A percentile compares a stretch with the other conserved stretches of the same genome.
These are phyloP conservation scores for Orchestes rusci DNA, from an alignment of 2,888 invertebrate species.

Conservation along the genomic window DNA sequence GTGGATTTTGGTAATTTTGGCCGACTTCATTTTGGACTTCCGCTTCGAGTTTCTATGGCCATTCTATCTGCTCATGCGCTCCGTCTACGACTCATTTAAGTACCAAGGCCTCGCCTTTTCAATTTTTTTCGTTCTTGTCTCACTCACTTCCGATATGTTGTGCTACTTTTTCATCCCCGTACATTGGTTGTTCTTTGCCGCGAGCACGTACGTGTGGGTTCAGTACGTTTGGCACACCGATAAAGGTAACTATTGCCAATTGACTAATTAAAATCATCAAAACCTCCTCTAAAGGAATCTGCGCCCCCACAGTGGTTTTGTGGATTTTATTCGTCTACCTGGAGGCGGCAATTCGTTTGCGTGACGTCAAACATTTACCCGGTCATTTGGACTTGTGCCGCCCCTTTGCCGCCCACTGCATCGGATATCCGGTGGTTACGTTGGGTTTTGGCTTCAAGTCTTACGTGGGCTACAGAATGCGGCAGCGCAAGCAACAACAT, in stretches of 20 bases:
- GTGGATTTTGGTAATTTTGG: constrained; percentile 90
- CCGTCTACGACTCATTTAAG: constrained; percentile 95
- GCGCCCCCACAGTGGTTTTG: constrained; percentile 87
- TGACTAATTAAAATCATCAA: too few relatives aligned
- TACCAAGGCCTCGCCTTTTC: constrained; percentile 93
- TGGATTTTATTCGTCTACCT: constrained; percentile 93
- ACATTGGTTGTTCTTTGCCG: constrained; percentile 95
- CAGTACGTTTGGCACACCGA: constrained; percentile 98
- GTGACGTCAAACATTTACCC: constrained; percentile 75
- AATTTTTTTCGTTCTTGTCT: constrained; percentile 95
- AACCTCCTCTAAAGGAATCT: too few relatives aligned
- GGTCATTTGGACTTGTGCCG: constrained; percentile 85
- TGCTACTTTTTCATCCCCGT: constrained; percentile 99
- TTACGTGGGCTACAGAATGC: constrained; percentile 75
- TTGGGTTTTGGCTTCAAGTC: constrained; percentile 94
- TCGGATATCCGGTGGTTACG: constrained; percentile 48
- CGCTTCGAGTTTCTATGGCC: constrained; percentile 99
- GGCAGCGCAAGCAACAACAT: constrained; percentile 84
- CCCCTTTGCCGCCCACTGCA: constrained; percentile 93
- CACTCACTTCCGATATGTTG: constrained; percentile 95
- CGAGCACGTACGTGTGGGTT: constrained; percentile 98
- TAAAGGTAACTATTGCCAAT: constrained; percentile 39
- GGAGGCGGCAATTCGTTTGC: constrained; percentile 82
- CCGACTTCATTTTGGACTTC: constrained; percentile 96
- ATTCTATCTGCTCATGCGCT: constrained; percentile 91